Evolutionary conservation across 1,140 invertebrate species (phyloP).

Genomic region (Anagrus nilaparvatae): DNA sequence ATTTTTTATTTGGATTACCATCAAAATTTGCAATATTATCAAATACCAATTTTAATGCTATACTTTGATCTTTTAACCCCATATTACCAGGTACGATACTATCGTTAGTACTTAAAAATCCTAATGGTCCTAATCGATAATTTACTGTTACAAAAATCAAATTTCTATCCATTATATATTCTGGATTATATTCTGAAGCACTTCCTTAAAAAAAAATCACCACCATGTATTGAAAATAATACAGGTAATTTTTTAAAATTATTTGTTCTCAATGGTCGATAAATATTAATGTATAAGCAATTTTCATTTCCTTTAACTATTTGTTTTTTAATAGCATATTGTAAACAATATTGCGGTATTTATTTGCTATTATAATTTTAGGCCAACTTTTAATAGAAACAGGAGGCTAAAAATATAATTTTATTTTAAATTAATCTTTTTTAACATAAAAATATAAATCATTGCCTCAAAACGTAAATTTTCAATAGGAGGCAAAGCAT

Average conservation of each 20-base stretch:
- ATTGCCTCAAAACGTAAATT: conserved; percentile 46
- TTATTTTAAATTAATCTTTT: neutral
- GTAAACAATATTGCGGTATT: conserved; percentile 32
- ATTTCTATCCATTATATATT: conserved; percentile 45
- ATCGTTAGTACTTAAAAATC: conserved; percentile 47
- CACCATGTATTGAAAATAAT: conserved; percentile 33
- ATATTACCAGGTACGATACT: conserved; percentile 45
- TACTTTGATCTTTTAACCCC: conserved; percentile 50
- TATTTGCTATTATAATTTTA: conserved; percentile 33
- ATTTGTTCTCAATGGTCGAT: conserved; percentile 33
- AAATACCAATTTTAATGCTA: conserved; percentile 49
- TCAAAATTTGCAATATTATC: conserved; percentile 46
- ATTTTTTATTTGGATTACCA: conserved; percentile 42
- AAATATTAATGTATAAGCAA: conserved; percentile 50
- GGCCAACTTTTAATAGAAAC: conserved; percentile 30
- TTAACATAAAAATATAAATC: neutral
- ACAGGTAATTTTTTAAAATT: conserved; percentile 21
- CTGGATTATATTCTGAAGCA: neutral
- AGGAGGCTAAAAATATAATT: conserved; percentile 24
- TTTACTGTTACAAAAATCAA: conserved; percentile 54
- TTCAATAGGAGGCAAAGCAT: conserved; percentile 47
- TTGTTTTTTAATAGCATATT: conserved; percentile 21
- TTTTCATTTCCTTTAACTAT: conserved; percentile 40
- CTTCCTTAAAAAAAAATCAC: conserved; percentile 2
- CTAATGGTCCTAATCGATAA: conserved; percentile 50